Evolutionary conservation across 2,113 vertebrate genomes (phyloP), one percentile per base, ranked within the genome.

Genomic region (Gymnogyps californianus): DNA sequence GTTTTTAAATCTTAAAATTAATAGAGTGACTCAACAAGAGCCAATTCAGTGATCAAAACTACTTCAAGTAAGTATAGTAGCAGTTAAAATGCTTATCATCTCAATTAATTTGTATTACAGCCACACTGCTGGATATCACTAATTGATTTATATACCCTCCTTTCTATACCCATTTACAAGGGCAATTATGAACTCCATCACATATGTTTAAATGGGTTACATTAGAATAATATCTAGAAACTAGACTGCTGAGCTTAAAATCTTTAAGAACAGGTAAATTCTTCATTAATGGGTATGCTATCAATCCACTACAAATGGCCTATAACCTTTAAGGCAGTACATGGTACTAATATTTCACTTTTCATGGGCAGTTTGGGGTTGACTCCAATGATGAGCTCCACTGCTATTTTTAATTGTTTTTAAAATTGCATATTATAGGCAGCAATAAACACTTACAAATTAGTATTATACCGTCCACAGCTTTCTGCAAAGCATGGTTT

Each of bases 401-500:
- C 64, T 0, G 3, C 62, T 94, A 91, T 67, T 93, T 97, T 96
- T 83, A 96, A 94, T 95, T 97, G 95, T 91, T 97, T 97, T 94
- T 70, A 91, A 85, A 97, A 95, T 93, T 89, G 94, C 92, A n/a
- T 96, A 95, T 97, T 96, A 97, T 83, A 95, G 97, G 87, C 95
- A 83, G 91, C 96, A 97, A 97, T 89, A 89, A 96, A 94, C 97
- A 96, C 96, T 95, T 87, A 92, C 90, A 93, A 94, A 94, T 93
- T 83, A 94, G 91, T 72, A 90, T 91, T 90, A 85, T 91, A 93
- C 89, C 83, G 93, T 87, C 93, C 90, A 87, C 70, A 59, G 96
- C 96, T 96, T 97, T 97, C 95, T 90, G 40, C 78, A 87, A 97
- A 97, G 96, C 97, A 97, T 95, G 93, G 97, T 97, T 98, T 97